Evolutionary conservation across 2,797 vertebrate species (phyloP).

Genomic region (Limnodromus scolopaceus): DNA sequence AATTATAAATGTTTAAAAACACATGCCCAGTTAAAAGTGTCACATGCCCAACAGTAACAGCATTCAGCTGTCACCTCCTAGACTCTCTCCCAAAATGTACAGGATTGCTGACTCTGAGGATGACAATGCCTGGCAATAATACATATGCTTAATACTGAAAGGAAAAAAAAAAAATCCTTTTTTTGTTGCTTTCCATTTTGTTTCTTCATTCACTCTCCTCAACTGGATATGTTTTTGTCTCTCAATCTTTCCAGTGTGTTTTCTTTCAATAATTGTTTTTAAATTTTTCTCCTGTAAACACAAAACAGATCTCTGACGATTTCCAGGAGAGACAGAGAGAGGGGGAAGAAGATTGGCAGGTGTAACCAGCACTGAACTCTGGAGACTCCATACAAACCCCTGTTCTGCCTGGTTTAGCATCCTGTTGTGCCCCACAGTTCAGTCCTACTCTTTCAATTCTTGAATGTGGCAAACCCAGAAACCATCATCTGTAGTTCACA

Average conservation of each 20-base stretch:
- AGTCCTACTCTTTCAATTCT: neutral
- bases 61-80: neutral
- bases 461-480: neutral
- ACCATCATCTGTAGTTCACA: neutral
- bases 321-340: neutral
- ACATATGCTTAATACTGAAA: neutral
- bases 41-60: neutral
- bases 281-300: neutral
- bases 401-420: neutral
- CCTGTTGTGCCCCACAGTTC: neutral
- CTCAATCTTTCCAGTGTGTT: neutral
- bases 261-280: neutral
- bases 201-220: neutral
- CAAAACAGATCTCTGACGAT: neutral
- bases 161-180: neutral
- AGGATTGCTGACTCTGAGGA: neutral
- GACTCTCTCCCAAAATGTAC: neutral
- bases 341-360: neutral
- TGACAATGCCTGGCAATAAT: conserved; percentile 20
- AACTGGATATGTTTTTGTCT: neutral
- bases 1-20: conserved; percentile 8
- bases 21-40: neutral
- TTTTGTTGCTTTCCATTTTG: neutral
- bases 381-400: neutral
- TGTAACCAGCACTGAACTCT: neutral